Evolutionary conservation across 2,113 vertebrate species (phyloP).

Genomic region (Nycticebus coucang): DNA sequence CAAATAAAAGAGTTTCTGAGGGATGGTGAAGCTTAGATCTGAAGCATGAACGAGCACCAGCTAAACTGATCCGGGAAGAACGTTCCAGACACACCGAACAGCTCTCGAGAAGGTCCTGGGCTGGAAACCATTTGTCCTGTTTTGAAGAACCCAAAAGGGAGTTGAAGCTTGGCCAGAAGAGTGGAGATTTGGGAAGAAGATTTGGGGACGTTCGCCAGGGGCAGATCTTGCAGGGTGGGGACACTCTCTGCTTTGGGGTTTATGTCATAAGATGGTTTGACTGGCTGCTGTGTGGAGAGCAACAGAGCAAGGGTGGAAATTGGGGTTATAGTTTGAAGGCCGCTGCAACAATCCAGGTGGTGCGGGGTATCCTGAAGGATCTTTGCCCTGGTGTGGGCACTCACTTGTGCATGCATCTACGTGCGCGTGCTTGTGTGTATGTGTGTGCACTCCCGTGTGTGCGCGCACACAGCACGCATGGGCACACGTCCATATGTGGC

Average conservation of each 20-base stretch:
- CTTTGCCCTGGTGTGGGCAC: too few species aligned
- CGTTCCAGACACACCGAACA: neutral
- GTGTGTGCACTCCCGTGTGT: neutral
- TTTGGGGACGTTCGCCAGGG: neutral
- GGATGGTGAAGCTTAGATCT: neutral
- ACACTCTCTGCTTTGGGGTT: neutral
- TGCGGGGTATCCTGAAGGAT: neutral
- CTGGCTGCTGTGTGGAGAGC: neutral
- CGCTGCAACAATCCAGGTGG: neutral
- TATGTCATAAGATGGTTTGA: neutral
- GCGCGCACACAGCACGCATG: too few species aligned
- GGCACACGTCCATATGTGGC: too few species aligned
- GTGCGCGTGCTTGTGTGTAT: too few species aligned
- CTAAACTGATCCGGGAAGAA: neutral
- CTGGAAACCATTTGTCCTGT: neutral
- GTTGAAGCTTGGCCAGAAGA: neutral
- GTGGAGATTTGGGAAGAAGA: neutral
- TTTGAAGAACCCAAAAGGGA: neutral
- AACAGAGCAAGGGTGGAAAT: neutral
- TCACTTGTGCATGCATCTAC: too few species aligned
- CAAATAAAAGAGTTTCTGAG: neutral
- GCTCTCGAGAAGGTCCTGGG: neutral
- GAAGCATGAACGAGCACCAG: neutral
- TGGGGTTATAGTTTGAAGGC: neutral
- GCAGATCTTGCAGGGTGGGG: neutral